These are phyloP conservation scores for Dipodomys spectabilis DNA, from an alignment of 2,113 vertebrate species.

Conservation along the genomic window DNA sequence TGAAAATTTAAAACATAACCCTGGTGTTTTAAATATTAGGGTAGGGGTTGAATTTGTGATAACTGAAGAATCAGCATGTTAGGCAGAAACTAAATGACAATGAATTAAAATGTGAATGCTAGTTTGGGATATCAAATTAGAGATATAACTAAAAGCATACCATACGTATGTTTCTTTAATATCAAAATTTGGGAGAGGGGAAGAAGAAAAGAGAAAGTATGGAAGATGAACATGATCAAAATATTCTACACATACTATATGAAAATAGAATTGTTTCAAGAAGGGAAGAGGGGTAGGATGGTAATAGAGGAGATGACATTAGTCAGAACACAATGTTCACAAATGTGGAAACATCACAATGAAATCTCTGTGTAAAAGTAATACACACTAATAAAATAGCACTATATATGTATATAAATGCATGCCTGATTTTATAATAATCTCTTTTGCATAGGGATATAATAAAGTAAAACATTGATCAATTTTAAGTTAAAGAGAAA, in stretches of 20 bases:
- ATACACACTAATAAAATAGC: too few relatives aligned
- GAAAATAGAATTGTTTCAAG: too few relatives aligned
- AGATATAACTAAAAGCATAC: not conserved
- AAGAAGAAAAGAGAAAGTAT: too few relatives aligned
- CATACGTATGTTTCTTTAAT: not conserved
- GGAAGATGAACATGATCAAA: too few relatives aligned
- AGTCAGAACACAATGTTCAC: too few relatives aligned
- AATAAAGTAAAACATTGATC: not conserved
- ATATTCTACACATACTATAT: too few relatives aligned
- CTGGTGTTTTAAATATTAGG: not conserved
- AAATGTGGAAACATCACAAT: too few relatives aligned
- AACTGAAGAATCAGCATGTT: not conserved
- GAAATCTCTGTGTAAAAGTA: too few relatives aligned
- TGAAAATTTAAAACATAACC: slow-evolving; percentile 47
- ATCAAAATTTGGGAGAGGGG: not conserved
- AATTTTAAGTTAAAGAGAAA: slow-evolving; percentile 16
- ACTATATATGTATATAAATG: too few relatives aligned
- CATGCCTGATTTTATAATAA: not conserved
- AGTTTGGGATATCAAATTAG: not conserved
- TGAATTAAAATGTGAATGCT: not conserved
- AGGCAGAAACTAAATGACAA: not conserved
- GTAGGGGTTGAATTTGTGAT: not conserved
- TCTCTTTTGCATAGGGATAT: not conserved
- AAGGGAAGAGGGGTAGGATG: too few relatives aligned
- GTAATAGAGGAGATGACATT: too few relatives aligned